Percentiles rank a stretch among this genome's conserved stretches.
phyloP scores from a whole-genome alignment of 2,113 vertebrate species.

The Syrmaticus mikado region DNA sequence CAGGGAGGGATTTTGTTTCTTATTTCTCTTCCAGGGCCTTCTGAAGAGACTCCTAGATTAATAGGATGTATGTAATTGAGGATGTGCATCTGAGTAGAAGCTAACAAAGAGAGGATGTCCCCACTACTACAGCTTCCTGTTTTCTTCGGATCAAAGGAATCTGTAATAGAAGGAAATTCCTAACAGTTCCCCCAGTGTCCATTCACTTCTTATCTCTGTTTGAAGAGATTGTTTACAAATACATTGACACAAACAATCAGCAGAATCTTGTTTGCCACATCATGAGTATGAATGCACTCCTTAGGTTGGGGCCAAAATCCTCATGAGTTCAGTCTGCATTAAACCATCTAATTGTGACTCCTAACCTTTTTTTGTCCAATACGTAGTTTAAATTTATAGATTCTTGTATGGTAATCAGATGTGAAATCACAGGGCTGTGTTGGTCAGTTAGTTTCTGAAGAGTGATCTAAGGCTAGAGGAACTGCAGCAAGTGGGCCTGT shows the following conservation, averaged over 20 bases:
- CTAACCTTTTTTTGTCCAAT: not conserved
- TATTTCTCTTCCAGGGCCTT: not conserved
- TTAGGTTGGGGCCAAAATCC: not conserved
- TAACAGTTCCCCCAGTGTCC: not conserved
- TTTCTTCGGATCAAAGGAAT: slow-evolving; percentile 36
- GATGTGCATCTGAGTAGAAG: not conserved
- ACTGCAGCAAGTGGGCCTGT: not conserved
- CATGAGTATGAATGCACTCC: not conserved
- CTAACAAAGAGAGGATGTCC: slow-evolving; percentile 45
- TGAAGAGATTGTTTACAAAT: not conserved
- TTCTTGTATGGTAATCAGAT: not conserved
- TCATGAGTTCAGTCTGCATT: not conserved
- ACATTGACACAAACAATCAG: not conserved
- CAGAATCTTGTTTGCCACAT: not conserved
- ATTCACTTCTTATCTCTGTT: not conserved
- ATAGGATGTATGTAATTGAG: not conserved
- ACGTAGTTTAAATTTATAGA: not conserved
- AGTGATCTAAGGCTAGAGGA: not conserved
- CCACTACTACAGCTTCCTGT: slow-evolving; percentile 46
- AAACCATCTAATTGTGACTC: not conserved
- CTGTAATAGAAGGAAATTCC: not conserved
- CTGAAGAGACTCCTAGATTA: not conserved
- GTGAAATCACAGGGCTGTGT: not conserved
- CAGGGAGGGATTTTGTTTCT: not conserved
- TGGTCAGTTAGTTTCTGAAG: not conserved